Base-by-base conservation (phyloP, 2,888 invertebrate species). In the Sphinx pinastri region DNA sequence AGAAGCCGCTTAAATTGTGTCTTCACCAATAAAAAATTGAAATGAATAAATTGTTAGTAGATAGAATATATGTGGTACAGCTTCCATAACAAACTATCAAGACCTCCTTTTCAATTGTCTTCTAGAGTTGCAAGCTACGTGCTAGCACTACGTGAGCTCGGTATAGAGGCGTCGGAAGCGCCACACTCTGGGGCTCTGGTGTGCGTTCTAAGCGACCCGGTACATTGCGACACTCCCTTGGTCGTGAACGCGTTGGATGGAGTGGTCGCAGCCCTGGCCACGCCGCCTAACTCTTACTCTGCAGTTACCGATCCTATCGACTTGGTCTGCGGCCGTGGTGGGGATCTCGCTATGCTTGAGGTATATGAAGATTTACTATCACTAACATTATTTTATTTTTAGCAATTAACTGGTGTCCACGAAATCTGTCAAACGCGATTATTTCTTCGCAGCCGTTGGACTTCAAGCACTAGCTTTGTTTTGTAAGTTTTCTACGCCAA, bases 201-300 rank as follows among this genome's bases (percentile, higher is more conserved):
- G 51, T 87, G 87, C 71, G 94, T 94, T 16, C 79, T 93, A 45
- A 88, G 94, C 86, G 84, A 94, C 85, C 70, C 92, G 92, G 81
- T 97, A 94, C 71, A 95, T 95, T 78, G 95, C 89, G 85, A 96
- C 91, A 87, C 94, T 87, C 82, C 92, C 68, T 6, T 79, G 0
- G 92, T 94, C 1, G 72, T 81, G 73, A 87, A 80, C 71, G 94
- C 94, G 0, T 77, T 93, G 52, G 90, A 91, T 59, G 94, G 93
- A 7, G 94, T 94, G 16, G 94, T 94, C 14, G 94, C 94, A 0
- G 94, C 84, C 55, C 78, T 87, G 77, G 97, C 97, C 0, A 96
- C 97, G 0, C 97, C 98, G 0, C 97, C 97, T 0, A 97, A 97
- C 83, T 97, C 97, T 0, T 97, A 97, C 82, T 97, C 97, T 0